These are phyloP conservation scores for Poecilus cupreus DNA, from an alignment of 2,888 invertebrate genomes.

Conservation along the genomic window DNA sequence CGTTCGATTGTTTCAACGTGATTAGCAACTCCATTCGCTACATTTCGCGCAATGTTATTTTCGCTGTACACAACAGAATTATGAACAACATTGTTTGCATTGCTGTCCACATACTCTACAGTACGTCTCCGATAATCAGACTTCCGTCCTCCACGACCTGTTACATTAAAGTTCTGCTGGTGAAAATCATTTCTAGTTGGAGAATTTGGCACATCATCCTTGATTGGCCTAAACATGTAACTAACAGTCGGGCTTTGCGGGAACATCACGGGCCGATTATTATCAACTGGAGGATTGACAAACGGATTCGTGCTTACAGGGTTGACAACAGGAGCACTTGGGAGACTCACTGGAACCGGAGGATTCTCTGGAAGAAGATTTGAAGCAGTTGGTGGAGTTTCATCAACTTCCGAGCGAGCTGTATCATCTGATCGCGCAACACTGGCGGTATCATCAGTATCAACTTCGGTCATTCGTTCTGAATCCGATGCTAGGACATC, in stretches of 20 bases:
- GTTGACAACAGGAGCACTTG: conserved; percentile 63
- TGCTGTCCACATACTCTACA: conserved; percentile 73
- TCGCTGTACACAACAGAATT: conserved; percentile 64
- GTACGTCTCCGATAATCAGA: conserved; percentile 71
- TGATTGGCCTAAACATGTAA: conserved; percentile 69
- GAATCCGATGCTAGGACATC: conserved; percentile 96
- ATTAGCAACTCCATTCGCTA: conserved; percentile 34
- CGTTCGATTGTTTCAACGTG: conserved; percentile 49
- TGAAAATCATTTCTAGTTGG: conserved; percentile 67
- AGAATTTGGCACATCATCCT: conserved; percentile 69
- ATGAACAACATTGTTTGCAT: conserved; percentile 70
- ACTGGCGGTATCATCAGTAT: conserved; percentile 73
- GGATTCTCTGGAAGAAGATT: conserved; percentile 57
- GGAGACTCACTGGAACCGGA: conserved; percentile 16
- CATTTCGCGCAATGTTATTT: conserved; percentile 60
- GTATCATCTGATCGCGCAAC: conserved; percentile 87
- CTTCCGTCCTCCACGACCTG: conserved; percentile 69
- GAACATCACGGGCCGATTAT: conserved; percentile 13
- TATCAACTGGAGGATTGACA: conserved; percentile 35
- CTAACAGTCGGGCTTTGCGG: conserved; percentile 53
- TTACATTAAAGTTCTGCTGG: conserved; percentile 68
- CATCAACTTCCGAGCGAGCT: conserved; percentile 77
- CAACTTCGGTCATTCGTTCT: conserved; percentile 89
- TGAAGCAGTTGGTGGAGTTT: conserved; percentile 67
- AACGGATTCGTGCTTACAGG: conserved; percentile 62